phyloP scores from a whole-genome alignment of 2,888 invertebrate species.

The Caenorhabditis sp. region DNA sequence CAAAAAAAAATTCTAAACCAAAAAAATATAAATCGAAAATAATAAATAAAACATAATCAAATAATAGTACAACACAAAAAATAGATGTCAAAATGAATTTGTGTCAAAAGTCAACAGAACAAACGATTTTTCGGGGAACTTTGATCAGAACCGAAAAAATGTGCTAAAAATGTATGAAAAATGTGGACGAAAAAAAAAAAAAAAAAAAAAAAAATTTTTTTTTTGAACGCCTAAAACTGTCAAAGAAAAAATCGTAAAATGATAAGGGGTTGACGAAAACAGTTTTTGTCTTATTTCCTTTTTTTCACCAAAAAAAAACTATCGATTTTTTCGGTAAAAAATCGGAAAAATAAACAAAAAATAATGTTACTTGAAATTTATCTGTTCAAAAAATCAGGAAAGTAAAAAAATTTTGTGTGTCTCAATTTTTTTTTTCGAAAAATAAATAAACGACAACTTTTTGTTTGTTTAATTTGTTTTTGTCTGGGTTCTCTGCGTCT shows the following conservation, averaged over 20 bases:
- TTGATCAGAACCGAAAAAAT: neutral
- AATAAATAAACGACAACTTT: neutral
- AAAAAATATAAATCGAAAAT: too few species aligned
- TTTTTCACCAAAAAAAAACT: too few species aligned
- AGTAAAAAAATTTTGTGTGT: neutral
- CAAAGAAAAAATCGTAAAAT: neutral
- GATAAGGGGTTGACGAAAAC: neutral
- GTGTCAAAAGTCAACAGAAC: too few species aligned
- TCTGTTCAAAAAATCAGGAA: neutral
- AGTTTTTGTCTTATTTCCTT: too few species aligned
- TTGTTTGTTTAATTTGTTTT: too few species aligned
- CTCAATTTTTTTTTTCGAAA: neutral
- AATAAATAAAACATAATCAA: too few species aligned
- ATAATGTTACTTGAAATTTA: neutral
- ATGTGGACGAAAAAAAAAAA: neutral
- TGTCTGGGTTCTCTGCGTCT: too few species aligned
- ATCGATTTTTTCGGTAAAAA: neutral
- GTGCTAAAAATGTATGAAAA: neutral
- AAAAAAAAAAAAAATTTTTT: neutral
- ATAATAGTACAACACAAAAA: too few species aligned
- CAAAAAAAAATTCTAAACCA: too few species aligned
- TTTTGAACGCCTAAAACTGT: neutral
- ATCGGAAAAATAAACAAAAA: neutral
- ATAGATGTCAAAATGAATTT: too few species aligned
- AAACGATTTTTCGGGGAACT: neutral